Percentiles rank a stretch among this genome's conserved stretches.
These are phyloP conservation scores for Aegithalos caudatus DNA, from an alignment of 2,113 vertebrate species.

Conservation along the genomic window DNA sequence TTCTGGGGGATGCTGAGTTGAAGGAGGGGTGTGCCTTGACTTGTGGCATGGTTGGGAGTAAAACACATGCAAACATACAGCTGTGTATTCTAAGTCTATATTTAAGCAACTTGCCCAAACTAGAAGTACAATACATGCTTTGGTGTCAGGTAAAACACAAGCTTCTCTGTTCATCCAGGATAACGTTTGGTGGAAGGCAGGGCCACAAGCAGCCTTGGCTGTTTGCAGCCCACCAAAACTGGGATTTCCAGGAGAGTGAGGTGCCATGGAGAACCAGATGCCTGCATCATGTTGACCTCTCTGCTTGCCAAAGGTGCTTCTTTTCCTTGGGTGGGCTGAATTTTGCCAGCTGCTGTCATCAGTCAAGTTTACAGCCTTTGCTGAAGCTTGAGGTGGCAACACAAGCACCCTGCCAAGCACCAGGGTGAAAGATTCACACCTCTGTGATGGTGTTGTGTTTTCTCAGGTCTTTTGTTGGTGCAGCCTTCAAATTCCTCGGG, in stretches of 20 bases:
- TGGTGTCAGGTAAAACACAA: not conserved
- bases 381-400: not conserved
- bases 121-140: not conserved
- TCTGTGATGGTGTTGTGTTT: constrained; percentile 24
- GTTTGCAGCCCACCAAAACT: not conserved
- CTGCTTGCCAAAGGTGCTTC: not conserved
- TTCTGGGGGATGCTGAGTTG: not conserved
- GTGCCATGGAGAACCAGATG: not conserved
- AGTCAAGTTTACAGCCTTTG: constrained; percentile 23
- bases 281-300: not conserved
- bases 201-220: not conserved
- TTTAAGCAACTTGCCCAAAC: not conserved
- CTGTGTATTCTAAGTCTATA: not conserved
- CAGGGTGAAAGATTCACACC: not conserved
- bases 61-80: not conserved
- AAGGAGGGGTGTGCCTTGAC: not conserved
- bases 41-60: not conserved
- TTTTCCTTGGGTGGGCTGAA: constrained; percentile 3
- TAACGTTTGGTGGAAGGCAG: not conserved
- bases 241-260: not conserved
- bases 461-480: constrained; percentile 43
- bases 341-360: constrained; percentile 50
- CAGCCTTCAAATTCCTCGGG: not conserved
- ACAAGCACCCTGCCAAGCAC: not conserved
- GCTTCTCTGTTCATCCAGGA: not conserved